Base-by-base conservation (phyloP, 2,797 vertebrate genomes). In the Saguinus oedipus region DNA sequence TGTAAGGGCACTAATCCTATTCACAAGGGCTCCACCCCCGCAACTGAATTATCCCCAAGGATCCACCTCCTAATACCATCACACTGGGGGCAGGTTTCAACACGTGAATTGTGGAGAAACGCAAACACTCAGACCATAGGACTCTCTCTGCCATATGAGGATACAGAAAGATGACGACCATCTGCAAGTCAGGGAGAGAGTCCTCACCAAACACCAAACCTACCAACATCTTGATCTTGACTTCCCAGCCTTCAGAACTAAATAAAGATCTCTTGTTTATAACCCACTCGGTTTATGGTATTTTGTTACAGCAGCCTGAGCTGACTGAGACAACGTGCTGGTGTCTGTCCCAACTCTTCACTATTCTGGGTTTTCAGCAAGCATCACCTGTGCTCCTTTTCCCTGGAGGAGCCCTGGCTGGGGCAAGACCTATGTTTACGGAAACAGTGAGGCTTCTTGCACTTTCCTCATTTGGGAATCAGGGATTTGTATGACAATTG, bases 281-380 rank as follows among this genome's bases (percentile, higher is more conserved):
- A 70, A 36, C 7, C 33, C 64, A 19, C 17, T 36, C 4, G 0
- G 33, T 70, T 70, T 19, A 20, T 1, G 17, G 8, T 36, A 36
- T 70, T 70, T 70, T 70, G 7, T 70, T 70, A 36, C 8, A 70
- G 64, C 33, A 70, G 15, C 33, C 64, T 70, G 8, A 70, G 33
- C 2, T 36, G 64, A 36, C n/a, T n/a, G 33, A 70, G 33, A n/a
- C 7, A 19, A 36, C 8, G 4, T 70, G 15, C 64, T 70, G 8
- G 17, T 10, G 7, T 70, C 33, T 70, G 64, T 36, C 33, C 64
- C 64, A 36, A 20, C 15, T 8, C 64, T 64, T n/a, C 64, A 70
- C 64, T 36, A 33, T 10, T 36, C 64, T 70, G n/a, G 64, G 33
- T 70, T n/a, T 36, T 36, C 64, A 70, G n/a, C 64, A 70, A n/a